A percentile compares a stretch with the other conserved stretches of the same genome.
Evolutionary conservation across 2,113 vertebrate genomes (phyloP).

Genomic region (Jacana jacana): DNA sequence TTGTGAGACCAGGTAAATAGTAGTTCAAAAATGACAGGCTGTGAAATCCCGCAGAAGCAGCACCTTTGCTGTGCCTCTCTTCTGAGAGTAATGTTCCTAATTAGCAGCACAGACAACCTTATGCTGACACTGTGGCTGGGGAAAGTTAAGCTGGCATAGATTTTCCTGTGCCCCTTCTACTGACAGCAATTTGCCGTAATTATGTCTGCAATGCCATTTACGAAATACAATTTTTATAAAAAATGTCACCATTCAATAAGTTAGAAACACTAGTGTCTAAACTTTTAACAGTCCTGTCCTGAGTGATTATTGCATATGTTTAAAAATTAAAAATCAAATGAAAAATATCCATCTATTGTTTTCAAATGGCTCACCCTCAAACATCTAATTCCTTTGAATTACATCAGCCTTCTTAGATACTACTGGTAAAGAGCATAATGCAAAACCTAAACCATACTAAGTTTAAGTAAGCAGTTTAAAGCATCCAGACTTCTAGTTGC

Average conservation of each 20-base stretch:
- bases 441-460: not conserved
- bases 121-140: not conserved
- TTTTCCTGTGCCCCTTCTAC: not conserved
- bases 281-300: not conserved
- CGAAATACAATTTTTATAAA: not conserved
- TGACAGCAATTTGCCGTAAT: not conserved
- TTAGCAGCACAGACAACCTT: not conserved
- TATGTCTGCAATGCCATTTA: not conserved
- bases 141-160: not conserved
- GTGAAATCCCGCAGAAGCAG: not conserved
- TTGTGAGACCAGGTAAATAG: not conserved
- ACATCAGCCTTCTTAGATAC: not conserved
- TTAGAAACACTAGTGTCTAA: not conserved
- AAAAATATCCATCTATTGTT: not conserved
- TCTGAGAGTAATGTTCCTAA: not conserved
- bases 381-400: not conserved
- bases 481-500: not conserved
- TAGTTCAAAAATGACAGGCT: not conserved
- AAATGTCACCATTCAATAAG: not conserved
- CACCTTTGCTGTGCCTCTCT: not conserved
- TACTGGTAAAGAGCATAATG: not conserved
- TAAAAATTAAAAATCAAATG: not conserved
- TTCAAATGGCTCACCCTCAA: not conserved
- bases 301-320: not conserved
- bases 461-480: constrained; percentile 8